Evolutionary conservation across 2,888 invertebrate species (phyloP), one percentile per base, ranked within the genome.

Genomic region (Papilio gigon): DNA sequence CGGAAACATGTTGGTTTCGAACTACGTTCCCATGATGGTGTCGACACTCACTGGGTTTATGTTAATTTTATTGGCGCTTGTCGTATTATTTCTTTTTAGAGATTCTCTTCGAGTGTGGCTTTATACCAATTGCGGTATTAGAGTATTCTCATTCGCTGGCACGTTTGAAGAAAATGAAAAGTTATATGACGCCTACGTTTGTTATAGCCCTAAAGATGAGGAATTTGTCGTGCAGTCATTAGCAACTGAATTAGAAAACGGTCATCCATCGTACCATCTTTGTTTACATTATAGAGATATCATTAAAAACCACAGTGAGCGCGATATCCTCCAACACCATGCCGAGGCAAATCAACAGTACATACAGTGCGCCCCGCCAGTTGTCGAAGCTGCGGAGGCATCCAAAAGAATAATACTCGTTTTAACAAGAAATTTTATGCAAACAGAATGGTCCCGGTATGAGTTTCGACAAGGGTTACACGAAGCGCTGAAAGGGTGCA

Each of bases 191-290:
- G 98, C 97, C 60, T 98, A 98, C 84, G 96, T 98, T 14, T 95
- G 97, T 80, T 98, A 98, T 89, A 97, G 97, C 77, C 96, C 96
- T 53, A 97, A 97, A 89, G 98, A 98, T 87, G 97, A 97, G 82
- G 95, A 96, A 83, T 97, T 97, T 83, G 97, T 98, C 4, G 94
- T 97, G 71, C 96, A 97, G 79, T 95, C 96, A 62, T 93, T 98
- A 75, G 96, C 96, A 44, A 95, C 95, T 65, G 96, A 97, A 82
- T 89, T 98, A 78, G 98, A 98, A 87, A 96, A 95, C 78, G 96
- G 96, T 27, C 94, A 94, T 75, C 95, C 95, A 17, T 94, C 95
- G 20, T 96, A 97, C 80, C 94, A 97, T 72, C 92, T 98, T 72
- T 98, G 97, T 86, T 94, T 98, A 72, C 97, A 98, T 85, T 97